Evolutionary conservation across 1,140 invertebrate species (phyloP), one percentile per base, ranked within the genome.

Genomic region (Drosophila ficusphila): DNA sequence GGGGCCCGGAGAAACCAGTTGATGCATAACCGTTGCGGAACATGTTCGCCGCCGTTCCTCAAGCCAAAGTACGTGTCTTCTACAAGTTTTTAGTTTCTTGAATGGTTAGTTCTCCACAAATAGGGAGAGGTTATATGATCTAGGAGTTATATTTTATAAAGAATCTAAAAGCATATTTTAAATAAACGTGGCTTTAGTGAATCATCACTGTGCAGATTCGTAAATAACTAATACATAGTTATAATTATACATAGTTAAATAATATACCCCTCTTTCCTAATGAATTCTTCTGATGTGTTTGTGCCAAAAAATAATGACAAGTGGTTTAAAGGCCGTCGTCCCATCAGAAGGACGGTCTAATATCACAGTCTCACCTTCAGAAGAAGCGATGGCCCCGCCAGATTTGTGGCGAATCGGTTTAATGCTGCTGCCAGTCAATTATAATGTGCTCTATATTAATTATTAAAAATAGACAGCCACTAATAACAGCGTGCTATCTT

Each of bases 1-100:
- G 8, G 39, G 69, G 47, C 71, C 47, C 71, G 31, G 18, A 53
- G 48, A 76, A 86, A 86, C 81, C 81, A 86, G 81, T 86, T 81
- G 68, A 65, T 62, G 73, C 62, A 58, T 68, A 86, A 61, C 67
- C 76, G 73, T 76, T 81, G 81, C 61, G 19, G 53, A 86, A 74
- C 54, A 86, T 86, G 81, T 86, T 86, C 36, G 74, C 76, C 61
- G 46, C 57, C 49, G 31, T 74, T 61, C 19, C 61, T 34, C 49
- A 68, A 88, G 38, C 68, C 27, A 57, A 86, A 85, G 81, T 86
- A 85, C 36, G 51, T 29, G 42, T 31, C 14, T 11, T 23, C 9
- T 14, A 21, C 29, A 14, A 34, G 6, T 33, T 4, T 41, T 1
- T 12, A 38, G 27, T 27, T 33, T 2, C 7, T 14, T 9, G 23